Conservation (phyloP, 2,113 vertebrate species). For the Meles meles region DNA sequence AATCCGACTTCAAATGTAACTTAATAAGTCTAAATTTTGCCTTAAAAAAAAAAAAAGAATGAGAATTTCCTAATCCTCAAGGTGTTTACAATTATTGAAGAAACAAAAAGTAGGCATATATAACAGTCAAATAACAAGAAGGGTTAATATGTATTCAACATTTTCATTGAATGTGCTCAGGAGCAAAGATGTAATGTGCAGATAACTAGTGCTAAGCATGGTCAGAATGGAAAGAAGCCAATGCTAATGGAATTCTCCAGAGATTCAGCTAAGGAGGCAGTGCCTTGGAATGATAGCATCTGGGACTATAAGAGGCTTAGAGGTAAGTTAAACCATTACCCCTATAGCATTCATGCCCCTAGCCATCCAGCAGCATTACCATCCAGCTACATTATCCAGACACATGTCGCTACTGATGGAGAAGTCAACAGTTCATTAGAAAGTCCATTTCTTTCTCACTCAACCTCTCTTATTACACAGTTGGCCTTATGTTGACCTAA, state of each 20-base stretch:
- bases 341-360: background rate
- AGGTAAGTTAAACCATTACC: background rate
- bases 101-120: background rate
- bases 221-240: background rate
- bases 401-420: background rate
- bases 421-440: background rate
- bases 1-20: background rate
- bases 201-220: background rate
- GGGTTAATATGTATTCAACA: background rate
- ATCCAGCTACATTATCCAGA: background rate
- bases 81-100: background rate
- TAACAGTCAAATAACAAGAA: background rate
- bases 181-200: background rate
- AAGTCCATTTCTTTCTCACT: background rate
- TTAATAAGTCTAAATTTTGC: background rate
- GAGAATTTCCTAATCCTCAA: background rate
- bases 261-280: background rate
- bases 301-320: fast-evolving
- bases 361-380: background rate
- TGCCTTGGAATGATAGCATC: background rate
- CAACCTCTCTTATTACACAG: background rate
- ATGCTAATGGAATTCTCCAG: background rate
- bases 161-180: background rate
- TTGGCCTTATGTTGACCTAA: background rate
- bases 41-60: background rate